A percentile compares a stretch with the other conserved stretches of the same genome.
These are phyloP conservation scores for Xenus cinereus DNA, from an alignment of 2,113 vertebrate genomes.

Conservation along the genomic window DNA sequence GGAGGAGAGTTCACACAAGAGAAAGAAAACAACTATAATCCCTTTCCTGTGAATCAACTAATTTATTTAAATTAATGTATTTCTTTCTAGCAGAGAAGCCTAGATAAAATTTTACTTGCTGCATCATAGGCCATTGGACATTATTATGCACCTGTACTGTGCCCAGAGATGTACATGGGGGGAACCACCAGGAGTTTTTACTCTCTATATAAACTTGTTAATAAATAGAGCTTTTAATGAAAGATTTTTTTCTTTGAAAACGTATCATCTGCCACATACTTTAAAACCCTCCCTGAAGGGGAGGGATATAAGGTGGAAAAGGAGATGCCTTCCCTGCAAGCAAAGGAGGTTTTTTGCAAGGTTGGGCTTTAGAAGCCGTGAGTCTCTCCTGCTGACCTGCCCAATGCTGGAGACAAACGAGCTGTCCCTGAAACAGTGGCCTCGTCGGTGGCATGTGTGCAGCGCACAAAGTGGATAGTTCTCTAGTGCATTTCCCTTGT, in stretches of 20 bases:
- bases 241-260: too few species aligned
- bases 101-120: not conserved
- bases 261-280: fast-evolving
- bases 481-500: not conserved
- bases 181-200: not conserved
- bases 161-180: not conserved
- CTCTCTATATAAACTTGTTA: not conserved
- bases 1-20: not conserved
- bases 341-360: not conserved
- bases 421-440: fast-evolving
- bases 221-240: not conserved
- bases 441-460: fast-evolving
- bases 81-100: not conserved
- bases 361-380: not conserved
- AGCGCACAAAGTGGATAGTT: not conserved
- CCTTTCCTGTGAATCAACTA: fast-evolving
- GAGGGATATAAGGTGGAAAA: not conserved
- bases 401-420: not conserved
- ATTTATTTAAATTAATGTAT: not conserved
- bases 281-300: not conserved
- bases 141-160: not conserved
- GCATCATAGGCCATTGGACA: not conserved
- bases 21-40: not conserved
- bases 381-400: not conserved
- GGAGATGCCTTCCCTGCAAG: not conserved